Evolutionary conservation across 2,888 invertebrate genomes (phyloP), one percentile per base, ranked within the genome.

Genomic region (Homarus gammarus): DNA sequence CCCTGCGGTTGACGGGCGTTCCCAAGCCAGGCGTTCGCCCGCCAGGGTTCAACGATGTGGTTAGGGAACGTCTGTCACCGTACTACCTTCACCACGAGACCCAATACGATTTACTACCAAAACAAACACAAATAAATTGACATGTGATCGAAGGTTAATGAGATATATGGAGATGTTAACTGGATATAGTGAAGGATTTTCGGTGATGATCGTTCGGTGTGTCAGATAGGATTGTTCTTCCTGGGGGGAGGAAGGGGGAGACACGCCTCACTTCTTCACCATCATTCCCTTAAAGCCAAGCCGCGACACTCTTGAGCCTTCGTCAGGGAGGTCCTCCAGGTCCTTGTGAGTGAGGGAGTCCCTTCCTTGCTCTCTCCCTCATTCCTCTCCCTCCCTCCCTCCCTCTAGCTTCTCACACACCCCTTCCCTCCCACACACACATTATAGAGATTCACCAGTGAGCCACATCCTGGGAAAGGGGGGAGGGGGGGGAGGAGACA

Each of bases 251-350:
- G 70, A 15, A 27, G 75, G 15, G 73, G 75, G 27, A n/a, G 75
- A 75, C 51, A 79, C 79, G 61, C 79, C 79, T 51, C 61, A 38
- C 61, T 31, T 18, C 78, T 31, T 31, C 78, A 51, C 22, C 56
- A 27, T n/a, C 27, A 27, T 27, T 64, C 64, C 61, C 36, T 79
- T 61, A 79, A 79, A 79, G 79, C 56, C 38, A 36, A 56, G 79
- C 79, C 79, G 79, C 79, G 38, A 38, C 51, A 79, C 1, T n/a
- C 33, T 22, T 36, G 15, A 77, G 49, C 77, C 56, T 22, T 22
- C 12, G 56, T 22, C 77, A 49, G 56, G 56, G 18, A 78, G 78
- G 78, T 49, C 49, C 49, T 49, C 10, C 49, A n/a, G 44, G 12
- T 49, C 49, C 6, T 49, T 6, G 12, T 49, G 3, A 18, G 22